phyloP scores from a whole-genome alignment of 2,888 invertebrate species.

The Nomada ferruginata region DNA sequence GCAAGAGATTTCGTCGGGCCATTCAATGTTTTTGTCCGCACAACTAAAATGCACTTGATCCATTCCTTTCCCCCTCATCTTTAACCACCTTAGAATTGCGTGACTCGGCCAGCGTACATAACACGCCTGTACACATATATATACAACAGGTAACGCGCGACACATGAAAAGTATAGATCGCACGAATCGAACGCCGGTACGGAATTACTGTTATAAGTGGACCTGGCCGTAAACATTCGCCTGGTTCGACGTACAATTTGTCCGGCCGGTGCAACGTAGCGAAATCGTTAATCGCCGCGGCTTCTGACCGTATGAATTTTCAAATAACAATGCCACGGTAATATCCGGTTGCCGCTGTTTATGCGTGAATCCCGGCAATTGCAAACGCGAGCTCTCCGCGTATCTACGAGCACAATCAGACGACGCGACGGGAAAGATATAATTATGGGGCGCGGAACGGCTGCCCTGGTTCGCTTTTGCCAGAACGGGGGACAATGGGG shows the following conservation, averaged over 20 bases:
- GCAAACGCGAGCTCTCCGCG: background rate
- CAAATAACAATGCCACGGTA: constrained; percentile 62
- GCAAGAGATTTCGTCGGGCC: too few species aligned
- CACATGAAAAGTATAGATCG: constrained; percentile 24
- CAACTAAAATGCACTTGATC: too few species aligned
- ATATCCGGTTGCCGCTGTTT: constrained; percentile 40
- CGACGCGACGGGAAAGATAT: background rate
- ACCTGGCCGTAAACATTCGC: constrained; percentile 60
- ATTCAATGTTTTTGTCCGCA: too few species aligned
- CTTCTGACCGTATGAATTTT: constrained; percentile 65
- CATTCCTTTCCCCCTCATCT: background rate
- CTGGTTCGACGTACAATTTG: constrained; percentile 58
- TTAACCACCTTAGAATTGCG: background rate
- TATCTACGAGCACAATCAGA: constrained; percentile 22
- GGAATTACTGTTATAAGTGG: constrained; percentile 64
- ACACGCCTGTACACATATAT: background rate
- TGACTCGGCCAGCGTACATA: background rate
- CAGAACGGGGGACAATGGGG: too few species aligned
- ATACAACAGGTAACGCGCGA: background rate
- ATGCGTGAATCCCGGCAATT: constrained; percentile 38
- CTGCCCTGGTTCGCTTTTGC: background rate
- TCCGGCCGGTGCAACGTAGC: constrained; percentile 38
- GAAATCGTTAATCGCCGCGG: constrained; percentile 64
- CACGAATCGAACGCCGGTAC: constrained; percentile 31
- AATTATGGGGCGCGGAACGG: background rate